Evolutionary conservation across 2,797 vertebrate genomes (phyloP), one percentile per base, ranked within the genome.

Genomic region (Pygocentrus nattereri): DNA sequence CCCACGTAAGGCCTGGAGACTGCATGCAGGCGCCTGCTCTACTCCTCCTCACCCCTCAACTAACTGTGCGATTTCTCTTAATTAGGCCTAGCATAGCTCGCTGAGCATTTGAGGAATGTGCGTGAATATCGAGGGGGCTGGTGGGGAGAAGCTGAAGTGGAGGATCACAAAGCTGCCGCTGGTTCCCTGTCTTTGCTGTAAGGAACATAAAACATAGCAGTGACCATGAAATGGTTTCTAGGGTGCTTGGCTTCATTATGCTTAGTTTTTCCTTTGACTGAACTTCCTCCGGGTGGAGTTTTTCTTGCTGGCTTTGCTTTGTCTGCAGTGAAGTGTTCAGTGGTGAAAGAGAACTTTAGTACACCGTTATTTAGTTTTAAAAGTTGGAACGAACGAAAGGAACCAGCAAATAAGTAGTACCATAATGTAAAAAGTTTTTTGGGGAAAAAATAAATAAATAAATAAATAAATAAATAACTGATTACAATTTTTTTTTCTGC

Each of bases 51-150:
- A 58, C 71, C 68, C 56, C 41, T 69, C 74, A 54, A 16, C 74
- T 72, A 73, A 47, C 81, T 73, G 61, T 76, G 67, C 75, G 77
- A 80, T 82, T 85, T 82, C 70, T 77, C 80, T 64, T 86, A 78
- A 86, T 87, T 85, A 84, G 80, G 79, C 77, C 67, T 81, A 70
- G 64, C 79, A 49, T 81, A 79, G 76, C 71, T 69, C 47, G 34
- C 34, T 13, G 70, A 76, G 73, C 78, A 83, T 85, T 72, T 44
- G 52, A 78, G 84, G 81, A 85, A 87, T 85, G 81, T 19, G 69
- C 27, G 21, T 31, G 21, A 65, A 56, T 30, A 58, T 73, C 31
- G n/a, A 65, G 62, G 54, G 65, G 59, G 70, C 70, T 56, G 70
- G 27, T 6, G 78, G 34, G 70, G 61, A 67, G 67, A 44, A 11